Conservation (phyloP, 2,797 vertebrate species). For the Ceyx erithaca region DNA sequence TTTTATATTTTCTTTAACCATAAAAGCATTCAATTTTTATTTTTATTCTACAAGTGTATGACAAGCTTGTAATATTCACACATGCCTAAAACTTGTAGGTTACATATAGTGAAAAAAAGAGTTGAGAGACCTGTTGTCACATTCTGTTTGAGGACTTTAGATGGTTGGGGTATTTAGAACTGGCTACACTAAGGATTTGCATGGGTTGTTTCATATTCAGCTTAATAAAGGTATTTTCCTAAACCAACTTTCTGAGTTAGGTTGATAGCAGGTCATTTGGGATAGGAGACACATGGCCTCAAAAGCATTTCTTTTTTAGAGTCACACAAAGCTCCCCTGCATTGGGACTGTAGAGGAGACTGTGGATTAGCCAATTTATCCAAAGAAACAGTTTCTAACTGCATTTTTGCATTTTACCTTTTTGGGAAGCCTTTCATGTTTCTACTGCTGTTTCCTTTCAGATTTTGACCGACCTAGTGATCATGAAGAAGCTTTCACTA, state of each 20-base stretch:
- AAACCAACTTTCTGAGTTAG: not conserved
- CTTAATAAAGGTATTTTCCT: not conserved
- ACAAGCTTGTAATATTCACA: not conserved
- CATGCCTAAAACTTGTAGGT: not conserved
- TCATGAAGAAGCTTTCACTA: conserved; percentile 87
- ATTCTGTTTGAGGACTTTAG: not conserved
- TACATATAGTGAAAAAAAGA: not conserved
- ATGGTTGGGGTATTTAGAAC: not conserved
- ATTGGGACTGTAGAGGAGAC: not conserved
- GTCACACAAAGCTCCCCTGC: not conserved
- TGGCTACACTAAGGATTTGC: not conserved
- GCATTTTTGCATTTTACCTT: not conserved
- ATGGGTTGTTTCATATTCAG: not conserved
- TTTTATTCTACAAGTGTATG: not conserved
- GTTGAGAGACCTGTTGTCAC: not conserved
- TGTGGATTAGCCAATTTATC: not conserved
- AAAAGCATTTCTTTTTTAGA: not conserved
- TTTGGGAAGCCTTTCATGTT: not conserved
- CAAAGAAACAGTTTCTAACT: not conserved
- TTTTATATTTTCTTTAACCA: not conserved
- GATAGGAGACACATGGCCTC: not conserved
- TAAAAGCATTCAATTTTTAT: not conserved
- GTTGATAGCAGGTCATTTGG: not conserved
- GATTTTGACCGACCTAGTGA: conserved; percentile 90
- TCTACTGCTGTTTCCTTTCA: conserved; percentile 57